These are phyloP conservation scores for Todiramphus saurophagus DNA, from an alignment of 2,113 vertebrate species.

Conservation along the genomic window DNA sequence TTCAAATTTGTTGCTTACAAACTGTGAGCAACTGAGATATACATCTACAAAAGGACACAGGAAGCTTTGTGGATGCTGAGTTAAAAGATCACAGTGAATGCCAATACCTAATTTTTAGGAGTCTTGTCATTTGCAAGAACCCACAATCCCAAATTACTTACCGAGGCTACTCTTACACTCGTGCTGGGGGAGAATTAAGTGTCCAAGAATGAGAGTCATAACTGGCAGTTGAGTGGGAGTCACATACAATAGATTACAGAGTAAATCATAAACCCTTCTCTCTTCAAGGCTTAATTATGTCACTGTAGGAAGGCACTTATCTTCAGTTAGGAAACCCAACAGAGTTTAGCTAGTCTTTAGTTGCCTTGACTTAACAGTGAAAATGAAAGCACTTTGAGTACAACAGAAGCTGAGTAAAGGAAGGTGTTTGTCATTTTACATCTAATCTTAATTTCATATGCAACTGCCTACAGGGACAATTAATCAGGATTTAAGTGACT, in stretches of 20 bases:
- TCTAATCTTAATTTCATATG: slow-evolving; percentile 2
- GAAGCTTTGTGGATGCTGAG: neutral
- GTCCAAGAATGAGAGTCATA: neutral
- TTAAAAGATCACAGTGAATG: neutral
- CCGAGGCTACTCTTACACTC: neutral
- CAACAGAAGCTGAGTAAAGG: neutral
- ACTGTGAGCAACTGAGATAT: neutral
- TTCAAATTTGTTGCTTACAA: neutral
- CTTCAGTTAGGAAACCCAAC: neutral
- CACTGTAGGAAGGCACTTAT: neutral
- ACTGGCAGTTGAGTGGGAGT: neutral
- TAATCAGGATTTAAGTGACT: neutral
- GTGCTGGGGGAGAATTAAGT: neutral
- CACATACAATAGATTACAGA: neutral
- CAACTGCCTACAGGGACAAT: neutral
- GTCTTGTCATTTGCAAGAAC: neutral
- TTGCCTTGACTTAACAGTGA: neutral
- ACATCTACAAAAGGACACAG: neutral
- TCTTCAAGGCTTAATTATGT: neutral
- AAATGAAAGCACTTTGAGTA: neutral
- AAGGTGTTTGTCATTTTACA: neutral
- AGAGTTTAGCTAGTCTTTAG: neutral
- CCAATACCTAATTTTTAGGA: neutral
- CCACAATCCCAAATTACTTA: neutral
- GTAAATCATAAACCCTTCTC: neutral